Percentiles rank a stretch among this genome's conserved stretches.
phyloP scores from a whole-genome alignment of 2,888 invertebrate species.

The Drosophila falleni region DNA sequence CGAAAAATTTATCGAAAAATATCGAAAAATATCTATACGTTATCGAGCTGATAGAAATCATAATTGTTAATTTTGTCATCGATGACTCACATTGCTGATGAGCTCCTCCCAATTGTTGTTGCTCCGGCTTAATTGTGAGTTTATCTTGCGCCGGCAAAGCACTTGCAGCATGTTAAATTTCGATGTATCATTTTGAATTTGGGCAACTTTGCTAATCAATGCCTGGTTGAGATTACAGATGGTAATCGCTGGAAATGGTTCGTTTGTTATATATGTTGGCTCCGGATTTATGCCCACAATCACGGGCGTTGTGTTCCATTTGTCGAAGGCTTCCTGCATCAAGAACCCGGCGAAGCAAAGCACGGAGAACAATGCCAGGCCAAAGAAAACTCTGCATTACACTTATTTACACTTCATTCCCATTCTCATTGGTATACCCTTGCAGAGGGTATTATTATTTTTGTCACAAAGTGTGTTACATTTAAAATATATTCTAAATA shows the following conservation, averaged over 20 bases:
- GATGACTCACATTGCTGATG: constrained; percentile 64
- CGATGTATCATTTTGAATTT: constrained; percentile 60
- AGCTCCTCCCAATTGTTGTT: constrained; percentile 77
- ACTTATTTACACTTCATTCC: background rate
- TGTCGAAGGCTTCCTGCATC: constrained; percentile 90
- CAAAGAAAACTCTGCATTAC: constrained; percentile 88
- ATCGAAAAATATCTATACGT: too few species aligned
- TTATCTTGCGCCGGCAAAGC: constrained; percentile 71
- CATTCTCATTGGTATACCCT: constrained; percentile 1
- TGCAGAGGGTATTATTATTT: background rate
- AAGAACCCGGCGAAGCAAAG: constrained; percentile 89
- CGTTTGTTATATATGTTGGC: constrained; percentile 88
- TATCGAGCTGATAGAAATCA: too few species aligned
- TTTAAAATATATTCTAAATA: too few species aligned
- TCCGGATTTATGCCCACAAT: constrained; percentile 91
- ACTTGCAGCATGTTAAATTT: constrained; percentile 77
- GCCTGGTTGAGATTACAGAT: constrained; percentile 94
- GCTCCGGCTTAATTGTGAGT: constrained; percentile 40
- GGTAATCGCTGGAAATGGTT: constrained; percentile 94
- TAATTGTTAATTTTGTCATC: background rate
- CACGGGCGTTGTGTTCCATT: constrained; percentile 91
- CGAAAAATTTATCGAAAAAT: too few species aligned
- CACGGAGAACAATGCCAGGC: constrained; percentile 88
- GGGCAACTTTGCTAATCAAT: constrained; percentile 87
- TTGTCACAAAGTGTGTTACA: too few species aligned